These are phyloP conservation scores for Rhagoletis pomonella DNA, from an alignment of 1,140 invertebrate species.

Conservation along the genomic window DNA sequence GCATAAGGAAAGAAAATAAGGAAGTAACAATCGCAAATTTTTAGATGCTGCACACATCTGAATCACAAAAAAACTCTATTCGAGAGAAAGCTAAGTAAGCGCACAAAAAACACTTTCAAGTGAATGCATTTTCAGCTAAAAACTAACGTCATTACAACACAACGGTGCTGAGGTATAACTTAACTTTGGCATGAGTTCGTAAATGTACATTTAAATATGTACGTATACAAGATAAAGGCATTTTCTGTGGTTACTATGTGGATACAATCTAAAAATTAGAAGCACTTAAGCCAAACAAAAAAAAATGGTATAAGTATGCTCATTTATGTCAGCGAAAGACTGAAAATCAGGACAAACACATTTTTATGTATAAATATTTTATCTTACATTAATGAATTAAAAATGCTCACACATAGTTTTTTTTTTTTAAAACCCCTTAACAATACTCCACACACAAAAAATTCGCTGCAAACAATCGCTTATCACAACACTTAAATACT, in stretches of 20 bases:
- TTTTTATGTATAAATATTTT: too few relatives aligned
- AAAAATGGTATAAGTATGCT: too few relatives aligned
- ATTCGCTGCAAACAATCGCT: too few relatives aligned
- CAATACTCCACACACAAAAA: too few relatives aligned
- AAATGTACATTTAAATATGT: slow-evolving; percentile 6
- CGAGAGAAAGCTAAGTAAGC: slow-evolving; percentile 3
- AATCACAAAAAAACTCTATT: neutral
- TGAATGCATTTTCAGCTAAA: slow-evolving; percentile 12
- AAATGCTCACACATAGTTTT: too few relatives aligned
- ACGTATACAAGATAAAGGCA: neutral
- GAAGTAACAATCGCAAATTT: slow-evolving; percentile 7
- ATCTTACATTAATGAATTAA: too few relatives aligned
- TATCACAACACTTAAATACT: neutral
- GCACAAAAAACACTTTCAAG: slow-evolving; percentile 6
- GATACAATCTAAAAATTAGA: neutral
- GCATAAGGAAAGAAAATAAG: neutral
- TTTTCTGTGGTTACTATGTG: neutral
- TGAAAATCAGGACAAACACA: too few relatives aligned
- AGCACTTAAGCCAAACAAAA: too few relatives aligned
- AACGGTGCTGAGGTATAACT: too few relatives aligned
- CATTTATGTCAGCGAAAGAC: too few relatives aligned
- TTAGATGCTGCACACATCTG: neutral
- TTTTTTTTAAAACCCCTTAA: too few relatives aligned
- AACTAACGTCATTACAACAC: neutral
- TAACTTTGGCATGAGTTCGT: neutral